phyloP scores from a whole-genome alignment of 2,113 vertebrate genomes.

The Pavo muticus region DNA sequence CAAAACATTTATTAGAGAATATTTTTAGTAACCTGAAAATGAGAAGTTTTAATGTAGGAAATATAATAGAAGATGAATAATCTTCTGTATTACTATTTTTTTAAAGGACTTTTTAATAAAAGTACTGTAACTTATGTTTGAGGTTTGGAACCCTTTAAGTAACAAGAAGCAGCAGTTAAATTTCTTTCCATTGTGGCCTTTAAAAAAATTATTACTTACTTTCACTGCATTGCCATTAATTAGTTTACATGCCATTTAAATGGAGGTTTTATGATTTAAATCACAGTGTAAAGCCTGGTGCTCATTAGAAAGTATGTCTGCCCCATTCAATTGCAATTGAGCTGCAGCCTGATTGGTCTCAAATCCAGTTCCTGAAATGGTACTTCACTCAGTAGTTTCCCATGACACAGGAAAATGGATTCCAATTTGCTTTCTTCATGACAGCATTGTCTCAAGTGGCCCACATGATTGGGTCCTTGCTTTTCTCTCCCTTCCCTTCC shows the following conservation, averaged over 20 bases:
- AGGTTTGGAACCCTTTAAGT: background rate
- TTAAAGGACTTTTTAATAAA: background rate
- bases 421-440: background rate
- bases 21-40: background rate
- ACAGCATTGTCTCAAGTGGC: background rate
- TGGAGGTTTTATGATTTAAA: background rate
- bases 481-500: background rate
- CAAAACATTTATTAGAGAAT: background rate
- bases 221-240: conserved; percentile 9
- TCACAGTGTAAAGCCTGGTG: background rate
- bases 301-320: background rate
- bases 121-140: background rate
- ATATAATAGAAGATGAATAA: background rate
- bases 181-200: background rate
- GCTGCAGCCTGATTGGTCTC: background rate
- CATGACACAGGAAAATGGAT: background rate
- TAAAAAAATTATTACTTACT: background rate
- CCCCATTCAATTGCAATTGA: background rate
- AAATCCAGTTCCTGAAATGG: background rate
- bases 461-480: background rate
- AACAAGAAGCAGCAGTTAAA: background rate
- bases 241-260: background rate
- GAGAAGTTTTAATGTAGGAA: background rate
- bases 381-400: background rate
- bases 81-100: background rate